Evolutionary conservation across 2,113 vertebrate species (phyloP), one percentile per base, ranked within the genome.

Genomic region (Emydura subglobosa): DNA sequence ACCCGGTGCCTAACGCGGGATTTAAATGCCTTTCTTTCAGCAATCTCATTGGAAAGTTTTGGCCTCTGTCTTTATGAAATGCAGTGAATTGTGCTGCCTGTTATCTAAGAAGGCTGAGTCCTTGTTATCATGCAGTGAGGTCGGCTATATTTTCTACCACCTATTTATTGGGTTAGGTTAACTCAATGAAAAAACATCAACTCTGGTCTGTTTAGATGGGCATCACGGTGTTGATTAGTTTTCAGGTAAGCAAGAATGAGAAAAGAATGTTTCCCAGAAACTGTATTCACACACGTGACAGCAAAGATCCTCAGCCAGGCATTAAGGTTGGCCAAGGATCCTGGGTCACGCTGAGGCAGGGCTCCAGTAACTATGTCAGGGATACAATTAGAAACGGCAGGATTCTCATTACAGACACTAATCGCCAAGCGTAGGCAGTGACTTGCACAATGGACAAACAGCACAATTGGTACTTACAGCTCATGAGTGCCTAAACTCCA

Each of bases 351-450:
- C 88, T 95, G 93, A 92, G 92, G 96, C 94, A 97, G 79, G 94
- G 97, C 96, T 97, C 95, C 93, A 95, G 87, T 96, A 94, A 97
- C 95, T 95, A 93, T 96, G 92, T 80, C 91, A 85, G 81, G 81
- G 31, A 87, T 94, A 91, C 97, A 97, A 97, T 96, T 95, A 97
- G 87, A 95, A 95, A 90, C 93, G 93, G 94, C 93, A 96, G 94
- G 92, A 96, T 94, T 14, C 65, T 97, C 93, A 95, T 96, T 96
- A 97, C 82, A 83, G 84, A 86, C 1, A 65, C 85, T 97, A 95
- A 97, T 97, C 88, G 82, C 61, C 87, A 87, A 83, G 93, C 95
- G 94, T 95, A 97, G 96, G 96, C 96, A 95, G 96, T 83, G 57
- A 83, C 96, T 96, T 97, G 96, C 96, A 96, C 95, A 96, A 95